Base-by-base conservation (phyloP, 2,113 vertebrate species). In the Martes martes region DNA sequence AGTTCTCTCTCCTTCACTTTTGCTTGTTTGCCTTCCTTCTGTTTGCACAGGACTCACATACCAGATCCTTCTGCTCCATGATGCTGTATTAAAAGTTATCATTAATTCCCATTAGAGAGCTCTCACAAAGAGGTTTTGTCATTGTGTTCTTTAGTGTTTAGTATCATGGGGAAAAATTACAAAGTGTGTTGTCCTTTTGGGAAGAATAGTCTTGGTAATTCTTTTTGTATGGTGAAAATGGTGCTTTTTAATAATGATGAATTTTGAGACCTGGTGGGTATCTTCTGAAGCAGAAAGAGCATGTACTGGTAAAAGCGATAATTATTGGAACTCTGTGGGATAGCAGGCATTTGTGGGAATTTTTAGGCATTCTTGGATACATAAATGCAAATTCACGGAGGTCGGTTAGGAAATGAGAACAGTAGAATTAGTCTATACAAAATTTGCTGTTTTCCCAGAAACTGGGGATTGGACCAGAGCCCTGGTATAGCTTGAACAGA, bases 381-480 rank as follows among this genome's bases (percentile, higher is more conserved):
- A 47, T 92, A 82, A 90, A 90, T 80, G 61, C 76, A 90, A 74
- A 89, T 78, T 87, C 2, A 0, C 52, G 16, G 74, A 88, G 81
- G 67, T 69, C 5, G 14, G n/a, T 90, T 86, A 76, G 81, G 95
- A 91, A 96, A 80, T 57, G 65, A 79, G n/a, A 96, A 89, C 28
- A 50, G 91, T 80, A 83, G 69, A 90, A 91, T 91, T 91, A 85
- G 50, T 78, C 84, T 95, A 6, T 95, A 50, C 28, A 94, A 83
- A 97, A 84, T 95, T 83, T 94, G 50, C 61, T 15, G 11, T 85
- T 84, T 90, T 86, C 19, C 24, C 88, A 96, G 94, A 76, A 90
- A 36, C 50, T 86, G 57, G 47, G 55, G 33, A 73, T 94, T 94
- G 86, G 81, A 84, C 26, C 74, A 52, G 92, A 90, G 91, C 93